Evolutionary conservation across 2,113 vertebrate genomes (phyloP).

Genomic region (Tor tambroides): DNA sequence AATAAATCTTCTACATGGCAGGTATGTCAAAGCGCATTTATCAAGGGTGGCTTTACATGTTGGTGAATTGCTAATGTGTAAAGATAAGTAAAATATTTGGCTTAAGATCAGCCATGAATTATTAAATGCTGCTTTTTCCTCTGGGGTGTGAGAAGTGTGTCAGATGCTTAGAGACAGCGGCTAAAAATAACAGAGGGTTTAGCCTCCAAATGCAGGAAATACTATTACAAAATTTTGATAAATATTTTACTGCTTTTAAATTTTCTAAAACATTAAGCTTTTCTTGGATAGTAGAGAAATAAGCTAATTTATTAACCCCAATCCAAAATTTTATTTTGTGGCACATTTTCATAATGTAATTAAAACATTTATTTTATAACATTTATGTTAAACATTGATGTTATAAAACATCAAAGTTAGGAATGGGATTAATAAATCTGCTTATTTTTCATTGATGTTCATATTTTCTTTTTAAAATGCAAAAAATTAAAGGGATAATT

Average conservation of each 20-base stretch:
- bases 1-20: not conserved
- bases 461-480: not conserved
- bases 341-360: not conserved
- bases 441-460: not conserved
- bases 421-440: not conserved
- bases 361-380: not conserved
- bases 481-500: no score
- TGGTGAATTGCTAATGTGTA: not conserved
- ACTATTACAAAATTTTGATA: not conserved
- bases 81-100: not conserved
- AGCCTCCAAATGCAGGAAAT: not conserved
- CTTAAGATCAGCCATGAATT: not conserved
- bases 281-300: no score
- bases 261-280: not conserved
- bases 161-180: slow-evolving; percentile 9
- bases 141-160: slow-evolving; percentile 18
- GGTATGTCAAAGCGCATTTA: not conserved
- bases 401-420: not conserved
- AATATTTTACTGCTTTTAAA: not conserved
- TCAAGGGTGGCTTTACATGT: not conserved
- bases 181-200: not conserved
- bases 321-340: not conserved
- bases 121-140: slow-evolving; percentile 13
- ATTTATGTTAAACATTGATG: no score
- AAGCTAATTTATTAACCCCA: not conserved